phyloP scores from a whole-genome alignment of 2,113 vertebrate genomes.

The Lagopus leucura region DNA sequence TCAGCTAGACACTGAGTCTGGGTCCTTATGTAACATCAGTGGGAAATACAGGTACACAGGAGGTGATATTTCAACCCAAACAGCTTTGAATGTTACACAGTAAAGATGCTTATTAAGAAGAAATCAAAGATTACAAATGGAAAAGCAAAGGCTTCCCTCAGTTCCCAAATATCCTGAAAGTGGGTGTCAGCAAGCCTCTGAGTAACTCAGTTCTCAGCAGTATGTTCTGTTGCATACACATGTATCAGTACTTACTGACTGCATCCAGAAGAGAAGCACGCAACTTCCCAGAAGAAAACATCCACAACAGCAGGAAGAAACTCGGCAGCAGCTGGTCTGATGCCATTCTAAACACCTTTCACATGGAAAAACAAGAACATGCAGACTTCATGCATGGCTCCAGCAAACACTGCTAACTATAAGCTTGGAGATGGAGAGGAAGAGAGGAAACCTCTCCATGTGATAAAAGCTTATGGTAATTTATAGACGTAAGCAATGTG shows the following conservation, averaged over 20 bases:
- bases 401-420: not conserved
- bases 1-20: not conserved
- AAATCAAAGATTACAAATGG: not conserved
- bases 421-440: not conserved
- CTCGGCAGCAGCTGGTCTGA: not conserved
- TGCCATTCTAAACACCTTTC: not conserved
- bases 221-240: not conserved
- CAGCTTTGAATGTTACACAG: not conserved
- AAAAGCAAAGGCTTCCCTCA: not conserved
- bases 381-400: not conserved
- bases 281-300: not conserved
- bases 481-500: accelerated
- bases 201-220: not conserved
- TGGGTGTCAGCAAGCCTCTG: not conserved
- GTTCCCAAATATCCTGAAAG: not conserved
- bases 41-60: not conserved
- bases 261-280: not conserved
- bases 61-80: not conserved
- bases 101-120: not conserved
- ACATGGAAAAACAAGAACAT: not conserved
- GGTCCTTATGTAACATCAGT: not conserved
- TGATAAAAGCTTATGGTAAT: not conserved
- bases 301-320: not conserved
- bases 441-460: not conserved
- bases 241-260: not conserved